Evolutionary conservation across 2,113 vertebrate genomes (phyloP).

Genomic region (Synodontis membranacea): DNA sequence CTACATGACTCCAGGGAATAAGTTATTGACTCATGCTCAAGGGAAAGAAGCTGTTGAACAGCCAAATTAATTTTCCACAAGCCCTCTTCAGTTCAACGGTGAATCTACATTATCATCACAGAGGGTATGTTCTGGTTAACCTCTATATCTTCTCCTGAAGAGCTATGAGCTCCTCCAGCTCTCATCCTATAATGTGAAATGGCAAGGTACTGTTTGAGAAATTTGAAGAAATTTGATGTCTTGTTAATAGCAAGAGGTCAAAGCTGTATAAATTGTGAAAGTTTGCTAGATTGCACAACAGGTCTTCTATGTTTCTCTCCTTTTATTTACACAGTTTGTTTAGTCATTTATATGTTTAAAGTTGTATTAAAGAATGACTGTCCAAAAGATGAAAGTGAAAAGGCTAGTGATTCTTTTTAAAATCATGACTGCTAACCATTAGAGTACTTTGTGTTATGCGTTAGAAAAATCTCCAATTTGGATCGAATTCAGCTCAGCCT

Average conservation of each 20-base stretch:
- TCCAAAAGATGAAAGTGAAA: background rate
- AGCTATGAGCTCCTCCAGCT: background rate
- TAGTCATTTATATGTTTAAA: background rate
- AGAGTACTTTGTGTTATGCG: background rate
- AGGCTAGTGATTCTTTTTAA: background rate
- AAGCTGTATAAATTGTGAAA: background rate
- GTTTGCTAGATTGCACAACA: background rate
- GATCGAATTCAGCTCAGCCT: background rate
- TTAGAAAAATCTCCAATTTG: background rate
- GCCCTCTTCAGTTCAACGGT: conserved; percentile 44
- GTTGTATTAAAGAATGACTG: background rate
- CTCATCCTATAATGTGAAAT: background rate
- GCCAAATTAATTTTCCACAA: conserved; percentile 55
- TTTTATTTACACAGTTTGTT: background rate
- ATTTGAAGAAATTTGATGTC: background rate
- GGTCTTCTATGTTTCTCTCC: background rate
- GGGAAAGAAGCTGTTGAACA: conserved; percentile 50
- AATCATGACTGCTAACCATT: background rate
- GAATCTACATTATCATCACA: conserved; percentile 41
- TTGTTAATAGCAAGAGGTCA: background rate
- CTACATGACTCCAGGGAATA: conserved; percentile 52
- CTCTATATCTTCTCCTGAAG: conserved; percentile 18
- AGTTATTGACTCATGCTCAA: conserved; percentile 51
- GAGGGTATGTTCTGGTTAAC: conserved; percentile 41
- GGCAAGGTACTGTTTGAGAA: background rate